Percentiles rank a stretch among this genome's conserved stretches.
phyloP scores from a whole-genome alignment of 2,888 invertebrate genomes.

The Calephelis perditalis region DNA sequence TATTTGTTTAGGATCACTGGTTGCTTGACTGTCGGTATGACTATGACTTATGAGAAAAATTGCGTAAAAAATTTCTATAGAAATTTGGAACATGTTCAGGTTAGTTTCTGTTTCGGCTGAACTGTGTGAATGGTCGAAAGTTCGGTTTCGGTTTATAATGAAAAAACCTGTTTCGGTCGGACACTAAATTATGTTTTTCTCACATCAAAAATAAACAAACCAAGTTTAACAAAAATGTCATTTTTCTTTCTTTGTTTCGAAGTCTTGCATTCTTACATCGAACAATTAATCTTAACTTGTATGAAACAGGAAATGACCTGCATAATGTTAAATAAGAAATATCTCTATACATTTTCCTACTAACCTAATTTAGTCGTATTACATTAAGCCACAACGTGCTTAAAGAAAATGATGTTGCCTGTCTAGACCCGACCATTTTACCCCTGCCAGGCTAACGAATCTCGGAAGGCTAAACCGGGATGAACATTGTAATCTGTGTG shows the following conservation, averaged over 20 bases:
- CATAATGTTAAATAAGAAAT: background rate
- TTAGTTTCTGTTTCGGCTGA: no score
- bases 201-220: no score
- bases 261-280: no score
- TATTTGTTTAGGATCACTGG: no score
- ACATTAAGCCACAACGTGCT: background rate
- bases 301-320: background rate
- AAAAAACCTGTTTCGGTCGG: no score
- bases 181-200: no score
- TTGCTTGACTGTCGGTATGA: no score
- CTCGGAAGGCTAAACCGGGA: slow-evolving; percentile 16
- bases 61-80: no score
- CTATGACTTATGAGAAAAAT: no score
- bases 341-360: background rate
- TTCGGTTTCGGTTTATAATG: no score
- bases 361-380: slow-evolving; percentile 1
- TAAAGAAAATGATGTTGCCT: background rate
- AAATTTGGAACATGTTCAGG: no score
- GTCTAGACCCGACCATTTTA: background rate
- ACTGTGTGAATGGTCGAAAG: no score
- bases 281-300: background rate
- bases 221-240: background rate
- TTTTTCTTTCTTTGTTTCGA: background rate
- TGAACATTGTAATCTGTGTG: slow-evolving; percentile 25
- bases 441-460: background rate